Evolutionary conservation across 2,888 invertebrate species (phyloP), one percentile per base, ranked within the genome.

Genomic region (Drosophila austrosaltans): DNA sequence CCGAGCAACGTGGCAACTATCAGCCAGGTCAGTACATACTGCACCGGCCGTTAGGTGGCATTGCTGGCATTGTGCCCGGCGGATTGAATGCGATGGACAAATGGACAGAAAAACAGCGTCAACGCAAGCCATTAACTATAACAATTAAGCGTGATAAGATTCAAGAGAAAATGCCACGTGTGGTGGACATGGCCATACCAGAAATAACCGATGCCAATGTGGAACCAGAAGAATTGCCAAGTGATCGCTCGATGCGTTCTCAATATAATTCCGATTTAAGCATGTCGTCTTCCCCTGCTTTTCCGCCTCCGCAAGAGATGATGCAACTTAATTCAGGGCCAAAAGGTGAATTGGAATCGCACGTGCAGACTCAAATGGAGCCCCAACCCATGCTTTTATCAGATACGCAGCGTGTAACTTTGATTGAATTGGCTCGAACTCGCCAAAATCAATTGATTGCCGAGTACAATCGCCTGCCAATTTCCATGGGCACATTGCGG

Each of bases 191-290:
- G 61, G 42, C 71, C 36, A 83, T 82, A 57, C 86, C 86, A 1
- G 79, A 79, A 4, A 62, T 83, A 12, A 81, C 77, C 16, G 86
- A 86, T 59, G 82, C 79, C 16, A 79, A 86, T 56, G 82, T 75
- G 22, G 76, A 79, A 25, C 66, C 57, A 30, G 68, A 86, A 12
- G 81, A 79, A 0, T 65, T 71, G 8, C 60, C 74, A 22, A 81
- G 79, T 28, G 53, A 62, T 1, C n/a, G 39, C 30, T 70, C 72
- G 0, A 62, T 56, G 3, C 5, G 3, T 5, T 57, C 66, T 28
- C 16, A 7, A 8, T 2, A 48, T 20, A 22, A 48, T 48, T 22
- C 22, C 0, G 48, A 48, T 48, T 22, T 22, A 22, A 7, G 0
- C 22, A 2, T 8, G 8, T 3, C 53, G 10, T n/a, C 20, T 30